These are phyloP conservation scores for Galerucella calmariensis DNA, from an alignment of 2,888 invertebrate species.

Conservation along the genomic window DNA sequence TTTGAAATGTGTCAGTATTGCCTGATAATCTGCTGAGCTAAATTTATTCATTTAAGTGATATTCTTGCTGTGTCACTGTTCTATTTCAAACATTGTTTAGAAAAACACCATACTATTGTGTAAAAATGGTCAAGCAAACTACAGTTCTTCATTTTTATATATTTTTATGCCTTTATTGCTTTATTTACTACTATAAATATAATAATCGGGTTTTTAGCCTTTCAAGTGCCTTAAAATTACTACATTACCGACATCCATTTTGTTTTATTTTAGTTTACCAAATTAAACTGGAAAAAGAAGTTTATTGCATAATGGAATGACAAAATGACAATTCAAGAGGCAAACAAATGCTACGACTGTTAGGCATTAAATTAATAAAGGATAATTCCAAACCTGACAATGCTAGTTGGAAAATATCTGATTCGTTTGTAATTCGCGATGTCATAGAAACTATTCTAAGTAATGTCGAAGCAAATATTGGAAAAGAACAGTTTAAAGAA, in stretches of 20 bases:
- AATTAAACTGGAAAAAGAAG: slow-evolving; percentile 14
- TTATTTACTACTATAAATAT: not conserved
- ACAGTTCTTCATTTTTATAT: not conserved
- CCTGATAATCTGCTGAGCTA: too few relatives aligned
- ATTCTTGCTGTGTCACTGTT: not conserved
- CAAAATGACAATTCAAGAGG: slow-evolving; percentile 11
- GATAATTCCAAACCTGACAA: slow-evolving; percentile 2
- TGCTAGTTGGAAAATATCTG: slow-evolving; percentile 20
- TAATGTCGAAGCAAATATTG: slow-evolving; percentile 10
- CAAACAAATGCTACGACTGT: slow-evolving; percentile 19
- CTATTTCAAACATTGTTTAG: not conserved
- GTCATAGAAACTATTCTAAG: slow-evolving; percentile 19
- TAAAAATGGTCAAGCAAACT: not conserved
- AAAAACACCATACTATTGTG: too few relatives aligned
- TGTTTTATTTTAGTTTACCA: slow-evolving; percentile 20
- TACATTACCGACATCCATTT: not conserved
- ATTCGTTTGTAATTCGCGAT: slow-evolving; percentile 20
- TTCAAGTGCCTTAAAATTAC: not conserved
- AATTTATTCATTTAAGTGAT: too few relatives aligned
- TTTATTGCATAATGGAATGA: slow-evolving; percentile 5
- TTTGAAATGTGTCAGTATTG: too few relatives aligned
- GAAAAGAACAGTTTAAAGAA: slow-evolving; percentile 12
- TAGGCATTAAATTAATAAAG: slow-evolving; percentile 23
- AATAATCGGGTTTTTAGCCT: not conserved
- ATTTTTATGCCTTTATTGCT: not conserved